Evolutionary conservation across 2,113 vertebrate genomes (phyloP).

Genomic region (Chloropsis cyanopogon): DNA sequence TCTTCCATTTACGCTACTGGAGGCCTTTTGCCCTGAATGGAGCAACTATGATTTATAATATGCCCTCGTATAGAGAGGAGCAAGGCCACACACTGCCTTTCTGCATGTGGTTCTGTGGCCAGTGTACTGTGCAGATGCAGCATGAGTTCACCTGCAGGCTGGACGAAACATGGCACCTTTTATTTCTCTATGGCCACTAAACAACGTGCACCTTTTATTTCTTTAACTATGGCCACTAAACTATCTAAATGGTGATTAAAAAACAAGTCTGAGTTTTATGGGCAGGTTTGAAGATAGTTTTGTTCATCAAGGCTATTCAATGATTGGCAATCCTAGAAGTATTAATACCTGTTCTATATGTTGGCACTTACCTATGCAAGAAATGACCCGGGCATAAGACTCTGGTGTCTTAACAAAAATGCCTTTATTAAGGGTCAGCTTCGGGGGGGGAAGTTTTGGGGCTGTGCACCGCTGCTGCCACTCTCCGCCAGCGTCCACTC

Average conservation of each 20-base stretch:
- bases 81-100: not conserved
- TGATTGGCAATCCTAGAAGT: not conserved
- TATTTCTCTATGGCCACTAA: not conserved
- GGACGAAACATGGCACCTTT: not conserved
- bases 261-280: not conserved
- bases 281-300: not conserved
- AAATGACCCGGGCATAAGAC: too few species aligned
- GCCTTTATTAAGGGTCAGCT: too few species aligned
- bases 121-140: not conserved
- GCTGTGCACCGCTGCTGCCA: too few species aligned
- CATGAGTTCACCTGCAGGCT: accelerated
- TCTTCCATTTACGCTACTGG: not conserved
- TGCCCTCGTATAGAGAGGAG: not conserved
- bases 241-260: not conserved
- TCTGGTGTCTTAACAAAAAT: too few species aligned
- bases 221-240: not conserved
- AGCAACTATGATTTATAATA: not conserved
- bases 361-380: not conserved
- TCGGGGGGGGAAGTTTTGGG: too few species aligned
- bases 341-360: not conserved
- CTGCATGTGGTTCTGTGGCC: not conserved
- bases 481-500: too few species aligned
- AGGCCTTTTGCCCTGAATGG: not conserved
- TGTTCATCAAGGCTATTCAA: not conserved
- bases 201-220: not conserved